Percentiles rank a stretch among this genome's conserved stretches.
phyloP scores from a whole-genome alignment of 2,797 vertebrate species.

The Sebastiscus albofasciatus region DNA sequence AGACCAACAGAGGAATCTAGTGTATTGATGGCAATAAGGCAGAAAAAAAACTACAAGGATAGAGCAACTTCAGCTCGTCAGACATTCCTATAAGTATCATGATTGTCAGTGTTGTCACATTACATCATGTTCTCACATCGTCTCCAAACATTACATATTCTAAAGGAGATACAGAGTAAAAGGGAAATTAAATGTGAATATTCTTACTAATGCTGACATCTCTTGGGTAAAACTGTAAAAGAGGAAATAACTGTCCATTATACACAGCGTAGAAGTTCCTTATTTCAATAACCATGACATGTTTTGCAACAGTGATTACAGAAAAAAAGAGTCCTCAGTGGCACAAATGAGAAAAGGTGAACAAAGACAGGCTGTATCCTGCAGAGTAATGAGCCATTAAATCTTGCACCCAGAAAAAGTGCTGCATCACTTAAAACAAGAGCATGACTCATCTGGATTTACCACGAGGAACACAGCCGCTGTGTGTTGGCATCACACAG shows the following conservation, averaged over 20 bases:
- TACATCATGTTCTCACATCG: background rate
- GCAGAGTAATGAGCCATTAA: constrained; percentile 40
- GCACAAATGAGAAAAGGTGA: constrained; percentile 29
- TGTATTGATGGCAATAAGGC: constrained; percentile 24
- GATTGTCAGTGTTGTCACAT: constrained; percentile 50
- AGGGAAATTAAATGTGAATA: constrained; percentile 3
- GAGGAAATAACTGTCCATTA: constrained; percentile 39
- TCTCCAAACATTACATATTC: background rate
- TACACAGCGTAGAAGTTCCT: constrained; percentile 29
- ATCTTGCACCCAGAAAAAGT: constrained; percentile 44
- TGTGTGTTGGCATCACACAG: constrained; percentile 8
- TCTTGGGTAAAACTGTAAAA: constrained; percentile 27
- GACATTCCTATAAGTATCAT: background rate
- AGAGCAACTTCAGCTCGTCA: constrained; percentile 14
- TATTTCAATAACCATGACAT: constrained; percentile 29
- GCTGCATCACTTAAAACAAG: constrained; percentile 18
- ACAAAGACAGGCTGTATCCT: constrained; percentile 29
- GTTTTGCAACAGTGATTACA: constrained; percentile 29
- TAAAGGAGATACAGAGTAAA: background rate
- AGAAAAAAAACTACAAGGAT: constrained; percentile 21
- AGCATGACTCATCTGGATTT: constrained; percentile 19
- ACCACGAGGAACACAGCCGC: background rate
- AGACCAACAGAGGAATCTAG: constrained; percentile 30
- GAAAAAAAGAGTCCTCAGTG: constrained; percentile 20
- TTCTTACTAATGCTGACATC: constrained; percentile 17